Conservation (phyloP, 2,888 invertebrate species). For the Branchipolynoe longqiensis region DNA sequence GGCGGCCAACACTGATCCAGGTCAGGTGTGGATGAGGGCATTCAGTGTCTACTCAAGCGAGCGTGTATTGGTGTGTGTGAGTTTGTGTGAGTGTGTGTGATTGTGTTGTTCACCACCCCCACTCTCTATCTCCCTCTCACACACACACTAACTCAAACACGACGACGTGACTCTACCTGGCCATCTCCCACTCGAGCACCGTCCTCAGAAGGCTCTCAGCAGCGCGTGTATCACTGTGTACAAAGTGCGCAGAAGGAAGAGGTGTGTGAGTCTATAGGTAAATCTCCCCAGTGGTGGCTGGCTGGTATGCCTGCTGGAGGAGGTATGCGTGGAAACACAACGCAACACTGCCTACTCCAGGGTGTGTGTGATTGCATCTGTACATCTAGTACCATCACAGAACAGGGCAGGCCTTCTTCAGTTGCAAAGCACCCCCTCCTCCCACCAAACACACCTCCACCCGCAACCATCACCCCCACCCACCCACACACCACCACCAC, state of each 20-base stretch:
- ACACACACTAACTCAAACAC: too few relatives aligned
- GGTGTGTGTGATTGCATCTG: too few relatives aligned
- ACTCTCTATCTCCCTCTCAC: background rate
- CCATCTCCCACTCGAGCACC: too few relatives aligned
- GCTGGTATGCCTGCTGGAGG: background rate
- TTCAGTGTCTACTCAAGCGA: background rate
- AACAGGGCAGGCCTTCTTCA: constrained; percentile 7
- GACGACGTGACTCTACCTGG: too few relatives aligned
- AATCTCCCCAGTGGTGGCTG: background rate
- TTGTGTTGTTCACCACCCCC: background rate
- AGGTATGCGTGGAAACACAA: background rate
- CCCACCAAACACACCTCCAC: background rate
- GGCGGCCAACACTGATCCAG: constrained; percentile 13
- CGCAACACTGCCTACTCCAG: background rate
- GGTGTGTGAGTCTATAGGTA: background rate
- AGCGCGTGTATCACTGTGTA: too few relatives aligned
- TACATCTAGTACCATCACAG: constrained; percentile 1
- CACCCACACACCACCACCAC: too few relatives aligned
- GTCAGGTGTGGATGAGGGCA: constrained; percentile 23
- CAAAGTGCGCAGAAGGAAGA: background rate
- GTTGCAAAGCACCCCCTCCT: background rate
- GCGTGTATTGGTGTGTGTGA: background rate
- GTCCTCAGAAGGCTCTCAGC: too few relatives aligned
- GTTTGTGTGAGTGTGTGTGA: background rate
- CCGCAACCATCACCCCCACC: too few relatives aligned